Conservation (phyloP, 2,888 invertebrate genomes). For the Pelosia muscerda region DNA sequence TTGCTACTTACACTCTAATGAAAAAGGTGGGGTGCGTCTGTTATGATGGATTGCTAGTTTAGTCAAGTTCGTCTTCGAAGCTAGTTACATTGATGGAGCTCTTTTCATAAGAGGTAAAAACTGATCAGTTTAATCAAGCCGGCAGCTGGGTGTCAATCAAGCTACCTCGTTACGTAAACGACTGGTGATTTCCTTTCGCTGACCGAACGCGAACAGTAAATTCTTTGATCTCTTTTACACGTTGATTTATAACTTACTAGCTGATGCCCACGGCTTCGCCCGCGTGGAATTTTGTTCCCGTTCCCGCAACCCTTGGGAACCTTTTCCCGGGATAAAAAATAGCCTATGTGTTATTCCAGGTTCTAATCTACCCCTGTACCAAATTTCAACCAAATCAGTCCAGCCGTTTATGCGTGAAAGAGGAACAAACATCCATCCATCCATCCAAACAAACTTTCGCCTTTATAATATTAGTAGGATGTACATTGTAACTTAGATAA, state of each 20-base stretch:
- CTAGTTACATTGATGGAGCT: constrained; percentile 72
- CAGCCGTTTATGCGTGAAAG: too few relatives aligned
- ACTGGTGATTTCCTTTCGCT: constrained; percentile 80
- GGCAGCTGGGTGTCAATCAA: constrained; percentile 78
- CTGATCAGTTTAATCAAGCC: constrained; percentile 83
- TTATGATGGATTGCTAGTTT: constrained; percentile 39
- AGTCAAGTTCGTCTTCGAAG: constrained; percentile 57
- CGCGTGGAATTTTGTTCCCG: too few relatives aligned
- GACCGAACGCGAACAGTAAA: constrained; percentile 76
- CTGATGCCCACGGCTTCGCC: too few relatives aligned
- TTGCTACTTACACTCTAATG: neutral
- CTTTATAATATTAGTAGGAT: too few relatives aligned
- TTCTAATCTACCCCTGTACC: too few relatives aligned
- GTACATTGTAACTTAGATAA: too few relatives aligned
- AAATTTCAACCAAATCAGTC: too few relatives aligned
- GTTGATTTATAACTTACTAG: constrained; percentile 12
- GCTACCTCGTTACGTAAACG: constrained; percentile 80
- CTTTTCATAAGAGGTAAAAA: constrained; percentile 80
- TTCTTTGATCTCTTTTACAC: constrained; percentile 48
- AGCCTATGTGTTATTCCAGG: too few relatives aligned
- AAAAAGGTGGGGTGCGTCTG: neutral
- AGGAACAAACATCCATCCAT: too few relatives aligned
- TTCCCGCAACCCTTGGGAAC: too few relatives aligned
- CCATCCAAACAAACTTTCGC: too few relatives aligned
- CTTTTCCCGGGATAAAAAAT: too few relatives aligned